Percentiles rank a stretch among this genome's conserved stretches.
These are phyloP conservation scores for pig (Sus scrofa) DNA, from an alignment of 2,113 vertebrate species.

Conservation along the genomic window DNA sequence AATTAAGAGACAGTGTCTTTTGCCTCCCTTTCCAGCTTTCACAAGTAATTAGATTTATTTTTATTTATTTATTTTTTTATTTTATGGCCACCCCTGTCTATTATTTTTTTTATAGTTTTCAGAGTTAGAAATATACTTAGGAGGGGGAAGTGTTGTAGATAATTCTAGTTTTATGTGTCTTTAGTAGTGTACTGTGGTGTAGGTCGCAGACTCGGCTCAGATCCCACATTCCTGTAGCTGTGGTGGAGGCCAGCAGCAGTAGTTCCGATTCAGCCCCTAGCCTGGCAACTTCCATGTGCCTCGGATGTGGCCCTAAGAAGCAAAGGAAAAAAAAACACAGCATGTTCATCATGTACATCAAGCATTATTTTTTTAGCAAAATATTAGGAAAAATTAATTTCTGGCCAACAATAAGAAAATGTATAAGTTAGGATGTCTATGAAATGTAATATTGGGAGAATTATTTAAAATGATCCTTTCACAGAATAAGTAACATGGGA, in stretches of 20 bases:
- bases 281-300: too few species aligned
- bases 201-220: too few species aligned
- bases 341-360: not conserved
- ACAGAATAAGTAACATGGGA: not conserved
- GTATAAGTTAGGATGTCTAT: conserved; percentile 1
- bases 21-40: not conserved
- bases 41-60: not conserved
- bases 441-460: not conserved
- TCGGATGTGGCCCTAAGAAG: too few species aligned
- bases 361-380: conserved; percentile 46
- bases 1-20: not conserved
- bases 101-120: conserved; percentile 68
- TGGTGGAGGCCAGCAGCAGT: too few species aligned
- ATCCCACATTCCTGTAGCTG: too few species aligned
- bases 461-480: not conserved
- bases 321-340: too few species aligned
- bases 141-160: conserved; percentile 61
- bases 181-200: not conserved
- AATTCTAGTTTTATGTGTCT: conserved; percentile 59
- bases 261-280: too few species aligned
- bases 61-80: not conserved
- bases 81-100: too few species aligned
- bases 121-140: conserved; percentile 58
- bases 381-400: conserved; percentile 28
- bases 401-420: conserved; percentile 36